A percentile compares a stretch with the other conserved stretches of the same genome.
Conservation (phyloP, 2,888 invertebrate species). For the Stenotaenia linearis region DNA sequence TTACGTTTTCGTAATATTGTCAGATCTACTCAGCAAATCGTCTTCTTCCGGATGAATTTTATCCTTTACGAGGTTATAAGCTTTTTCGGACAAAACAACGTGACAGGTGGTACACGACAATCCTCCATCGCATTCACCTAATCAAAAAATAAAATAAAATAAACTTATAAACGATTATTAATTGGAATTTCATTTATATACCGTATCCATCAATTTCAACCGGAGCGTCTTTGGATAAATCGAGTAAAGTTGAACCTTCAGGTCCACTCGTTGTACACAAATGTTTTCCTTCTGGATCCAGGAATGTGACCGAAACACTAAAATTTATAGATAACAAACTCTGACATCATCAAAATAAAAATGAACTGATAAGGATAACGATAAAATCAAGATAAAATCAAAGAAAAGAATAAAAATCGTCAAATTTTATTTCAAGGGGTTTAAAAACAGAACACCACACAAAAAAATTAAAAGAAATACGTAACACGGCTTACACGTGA, state of each 20-base stretch:
- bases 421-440: too few species aligned
- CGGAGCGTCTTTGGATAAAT: not conserved
- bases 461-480: too few species aligned
- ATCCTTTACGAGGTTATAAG: not conserved
- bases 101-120: not conserved
- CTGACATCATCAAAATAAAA: not conserved
- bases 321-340: not conserved
- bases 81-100: not conserved
- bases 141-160: not conserved
- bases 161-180: not conserved
- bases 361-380: not conserved
- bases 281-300: not conserved
- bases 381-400: not conserved
- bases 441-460: too few species aligned
- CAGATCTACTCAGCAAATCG: not conserved
- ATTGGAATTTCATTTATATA: not conserved
- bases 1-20: not conserved
- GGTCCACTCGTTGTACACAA: not conserved
- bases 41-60: not conserved
- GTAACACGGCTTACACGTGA: not conserved
- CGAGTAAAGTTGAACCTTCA: not conserved
- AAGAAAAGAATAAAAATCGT: too few species aligned
- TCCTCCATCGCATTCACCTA: slow-evolving; percentile 1
- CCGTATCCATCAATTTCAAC: not conserved
- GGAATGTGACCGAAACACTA: not conserved